Evolutionary conservation across 2,797 vertebrate species (phyloP).

Genomic region (Schizopygopsis pylzovi): DNA sequence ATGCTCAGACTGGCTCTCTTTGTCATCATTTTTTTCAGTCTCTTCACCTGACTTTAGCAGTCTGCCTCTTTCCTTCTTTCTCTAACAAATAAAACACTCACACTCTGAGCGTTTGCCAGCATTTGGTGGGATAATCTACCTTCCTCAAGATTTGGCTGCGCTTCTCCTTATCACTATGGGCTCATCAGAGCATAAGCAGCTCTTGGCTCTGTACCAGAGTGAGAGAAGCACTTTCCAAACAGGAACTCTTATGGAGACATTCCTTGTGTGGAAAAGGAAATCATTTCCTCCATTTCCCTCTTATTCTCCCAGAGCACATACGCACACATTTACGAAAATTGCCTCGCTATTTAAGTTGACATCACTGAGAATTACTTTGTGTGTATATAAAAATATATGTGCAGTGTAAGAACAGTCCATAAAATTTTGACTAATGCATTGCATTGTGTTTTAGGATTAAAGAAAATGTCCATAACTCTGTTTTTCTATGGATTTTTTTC

Average conservation of each 20-base stretch:
- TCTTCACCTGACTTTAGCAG: conserved; percentile 63
- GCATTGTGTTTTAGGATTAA: background rate
- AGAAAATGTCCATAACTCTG: background rate
- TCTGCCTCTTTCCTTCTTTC: conserved; percentile 47
- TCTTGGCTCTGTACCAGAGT: conserved; percentile 77
- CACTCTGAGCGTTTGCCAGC: conserved; percentile 72
- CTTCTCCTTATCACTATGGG: conserved; percentile 72
- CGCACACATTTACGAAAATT: conserved; percentile 46
- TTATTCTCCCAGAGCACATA: conserved; percentile 54
- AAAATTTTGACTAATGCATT: background rate
- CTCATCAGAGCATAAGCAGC: conserved; percentile 70
- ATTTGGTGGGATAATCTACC: conserved; percentile 80
- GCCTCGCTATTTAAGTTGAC: conserved; percentile 53
- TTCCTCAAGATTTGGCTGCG: conserved; percentile 76
- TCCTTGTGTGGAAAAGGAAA: conserved; percentile 76
- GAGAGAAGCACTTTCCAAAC: conserved; percentile 77
- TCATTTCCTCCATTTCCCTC: conserved; percentile 68
- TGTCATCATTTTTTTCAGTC: conserved; percentile 54
- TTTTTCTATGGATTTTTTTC: background rate
- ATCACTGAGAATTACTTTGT: conserved; percentile 25
- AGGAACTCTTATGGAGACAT: conserved; percentile 81
- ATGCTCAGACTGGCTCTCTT: conserved; percentile 41
- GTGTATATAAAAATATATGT: background rate
- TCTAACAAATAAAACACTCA: conserved; percentile 52
- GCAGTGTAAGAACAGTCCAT: background rate